These are phyloP conservation scores for Penaeus monodon DNA, from an alignment of 2,888 invertebrate genomes.

Conservation along the genomic window DNA sequence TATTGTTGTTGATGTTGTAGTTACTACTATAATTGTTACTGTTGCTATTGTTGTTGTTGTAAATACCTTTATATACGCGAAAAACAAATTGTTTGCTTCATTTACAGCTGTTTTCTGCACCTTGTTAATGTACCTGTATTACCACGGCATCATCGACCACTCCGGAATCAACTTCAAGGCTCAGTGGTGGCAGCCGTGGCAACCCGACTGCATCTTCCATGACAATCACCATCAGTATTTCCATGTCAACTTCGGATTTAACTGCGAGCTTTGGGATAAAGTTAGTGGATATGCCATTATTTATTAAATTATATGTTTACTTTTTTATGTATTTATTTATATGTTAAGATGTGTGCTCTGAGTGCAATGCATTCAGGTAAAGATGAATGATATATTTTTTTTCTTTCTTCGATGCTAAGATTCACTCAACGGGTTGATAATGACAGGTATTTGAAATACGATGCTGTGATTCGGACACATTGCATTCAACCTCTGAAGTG, in stretches of 20 bases:
- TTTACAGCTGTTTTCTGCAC: constrained; percentile 67
- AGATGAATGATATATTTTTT: no score
- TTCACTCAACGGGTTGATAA: no score
- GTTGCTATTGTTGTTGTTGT: neutral
- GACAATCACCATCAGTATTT: constrained; percentile 85
- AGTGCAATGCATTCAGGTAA: no score
- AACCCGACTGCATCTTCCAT: constrained; percentile 81
- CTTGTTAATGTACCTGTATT: constrained; percentile 76
- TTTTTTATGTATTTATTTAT: no score
- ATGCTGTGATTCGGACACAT: no score
- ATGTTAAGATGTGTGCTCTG: no score
- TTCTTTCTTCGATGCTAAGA: no score
- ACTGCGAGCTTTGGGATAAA: constrained; percentile 79
- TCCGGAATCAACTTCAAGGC: constrained; percentile 81
- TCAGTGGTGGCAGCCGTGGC: constrained; percentile 70
- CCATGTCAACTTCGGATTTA: constrained; percentile 83
- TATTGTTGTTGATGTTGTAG: constrained; percentile 4
- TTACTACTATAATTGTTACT: constrained; percentile 17
- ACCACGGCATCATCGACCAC: constrained; percentile 82
- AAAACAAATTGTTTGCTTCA: neutral
- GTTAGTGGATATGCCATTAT: constrained; percentile 68
- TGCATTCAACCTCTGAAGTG: no score
- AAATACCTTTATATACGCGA: neutral
- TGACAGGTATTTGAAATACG: no score
- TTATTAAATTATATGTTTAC: no score